These are phyloP conservation scores for Galeruca laticollis DNA, from an alignment of 2,888 invertebrate species.

Conservation along the genomic window DNA sequence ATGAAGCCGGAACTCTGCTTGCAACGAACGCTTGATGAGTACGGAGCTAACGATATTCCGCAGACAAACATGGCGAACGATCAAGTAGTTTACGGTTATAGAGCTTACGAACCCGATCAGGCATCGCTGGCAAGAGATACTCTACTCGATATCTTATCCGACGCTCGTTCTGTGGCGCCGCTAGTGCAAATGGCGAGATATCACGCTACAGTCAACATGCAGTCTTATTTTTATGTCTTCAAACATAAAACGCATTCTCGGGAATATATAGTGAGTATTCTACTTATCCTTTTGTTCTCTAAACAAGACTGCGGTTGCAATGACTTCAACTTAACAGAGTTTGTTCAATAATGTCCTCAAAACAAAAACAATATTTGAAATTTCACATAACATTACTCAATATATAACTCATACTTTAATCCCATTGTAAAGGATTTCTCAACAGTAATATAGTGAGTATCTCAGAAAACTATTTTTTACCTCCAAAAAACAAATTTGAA, in stretches of 20 bases:
- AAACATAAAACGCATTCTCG: slow-evolving; percentile 85
- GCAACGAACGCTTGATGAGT: slow-evolving; percentile 75
- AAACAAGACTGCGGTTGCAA: not conserved
- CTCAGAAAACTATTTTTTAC: too few species aligned
- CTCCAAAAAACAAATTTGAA: too few species aligned
- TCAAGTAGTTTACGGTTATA: slow-evolving; percentile 46
- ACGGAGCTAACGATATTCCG: slow-evolving; percentile 55
- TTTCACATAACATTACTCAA: too few species aligned
- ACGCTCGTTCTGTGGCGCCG: slow-evolving; percentile 88
- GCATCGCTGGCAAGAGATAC: slow-evolving; percentile 72
- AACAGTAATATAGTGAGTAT: too few species aligned
- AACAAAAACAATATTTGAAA: not conserved
- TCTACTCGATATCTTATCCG: slow-evolving; percentile 89
- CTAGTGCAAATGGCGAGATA: slow-evolving; percentile 81
- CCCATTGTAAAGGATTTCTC: too few species aligned
- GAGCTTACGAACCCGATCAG: slow-evolving; percentile 54
- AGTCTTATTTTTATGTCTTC: slow-evolving; percentile 90
- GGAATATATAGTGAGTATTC: slow-evolving; percentile 79
- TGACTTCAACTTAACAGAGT: too few species aligned
- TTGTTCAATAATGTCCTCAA: not conserved
- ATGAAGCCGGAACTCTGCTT: slow-evolving; percentile 78
- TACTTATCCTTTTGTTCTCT: not conserved
- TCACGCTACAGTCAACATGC: slow-evolving; percentile 80
- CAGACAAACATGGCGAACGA: slow-evolving; percentile 46
- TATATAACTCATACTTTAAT: too few species aligned